Evolutionary conservation across 2,113 vertebrate genomes (phyloP).

Genomic region (Aleadryas rufinucha): DNA sequence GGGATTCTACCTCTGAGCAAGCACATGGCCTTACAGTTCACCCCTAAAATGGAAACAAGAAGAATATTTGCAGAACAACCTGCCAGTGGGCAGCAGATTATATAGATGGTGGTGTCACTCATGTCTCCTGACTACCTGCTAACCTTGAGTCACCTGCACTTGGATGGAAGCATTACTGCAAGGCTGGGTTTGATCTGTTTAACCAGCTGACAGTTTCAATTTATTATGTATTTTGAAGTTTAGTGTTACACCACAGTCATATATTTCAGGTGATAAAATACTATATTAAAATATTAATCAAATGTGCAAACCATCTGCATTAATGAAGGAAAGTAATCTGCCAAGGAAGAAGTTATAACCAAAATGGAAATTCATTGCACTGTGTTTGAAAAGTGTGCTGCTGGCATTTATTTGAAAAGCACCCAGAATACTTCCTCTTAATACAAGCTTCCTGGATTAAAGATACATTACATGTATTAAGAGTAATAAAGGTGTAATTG

Average conservation of each 20-base stretch:
- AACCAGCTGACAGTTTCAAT: not conserved
- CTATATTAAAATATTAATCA: constrained; percentile 31
- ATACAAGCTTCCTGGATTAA: not conserved
- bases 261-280: not conserved
- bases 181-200: not conserved
- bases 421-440: not conserved
- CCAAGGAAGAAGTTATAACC: constrained; percentile 25
- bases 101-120: not conserved
- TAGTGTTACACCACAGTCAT: not conserved
- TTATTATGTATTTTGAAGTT: not conserved
- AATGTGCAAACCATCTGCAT: not conserved
- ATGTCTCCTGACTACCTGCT: not conserved
- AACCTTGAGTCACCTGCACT: not conserved
- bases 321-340: not conserved
- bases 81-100: not conserved
- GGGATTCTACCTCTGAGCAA: not conserved
- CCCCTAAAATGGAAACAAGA: not conserved
- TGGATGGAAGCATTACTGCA: not conserved
- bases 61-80: not conserved
- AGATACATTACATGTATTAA: not conserved
- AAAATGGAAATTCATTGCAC: not conserved
- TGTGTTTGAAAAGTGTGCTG: constrained; percentile 19
- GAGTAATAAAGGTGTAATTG: not conserved
- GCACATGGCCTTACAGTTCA: not conserved
- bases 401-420: not conserved